phyloP scores from a whole-genome alignment of 2,888 invertebrate species.

The Cephus rjabovi region DNA sequence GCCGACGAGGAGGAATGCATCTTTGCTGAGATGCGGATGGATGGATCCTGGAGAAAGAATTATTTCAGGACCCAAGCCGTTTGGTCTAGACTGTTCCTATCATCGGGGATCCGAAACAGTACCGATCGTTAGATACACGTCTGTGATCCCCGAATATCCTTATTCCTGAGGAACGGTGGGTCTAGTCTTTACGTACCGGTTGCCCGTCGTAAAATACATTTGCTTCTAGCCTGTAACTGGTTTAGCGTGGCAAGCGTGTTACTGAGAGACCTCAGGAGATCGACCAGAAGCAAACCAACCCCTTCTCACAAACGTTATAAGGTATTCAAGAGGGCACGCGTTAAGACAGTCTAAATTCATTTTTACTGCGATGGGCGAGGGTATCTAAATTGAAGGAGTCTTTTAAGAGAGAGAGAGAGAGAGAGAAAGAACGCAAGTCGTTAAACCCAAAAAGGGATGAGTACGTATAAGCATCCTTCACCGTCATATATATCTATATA shows the following conservation, averaged over 20 bases:
- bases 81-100: too few species aligned
- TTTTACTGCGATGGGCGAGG: not conserved
- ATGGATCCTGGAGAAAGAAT: not conserved
- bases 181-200: not conserved
- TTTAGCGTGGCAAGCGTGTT: constrained; percentile 56
- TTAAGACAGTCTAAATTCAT: too few species aligned
- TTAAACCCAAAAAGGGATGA: too few species aligned
- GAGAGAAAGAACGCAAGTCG: too few species aligned
- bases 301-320: constrained; percentile 22
- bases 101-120: too few species aligned
- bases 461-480: too few species aligned
- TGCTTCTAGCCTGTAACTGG: constrained; percentile 45
- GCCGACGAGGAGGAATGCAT: not conserved
- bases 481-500: too few species aligned
- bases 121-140: too few species aligned
- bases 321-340: not conserved
- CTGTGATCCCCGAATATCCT: not conserved
- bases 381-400: constrained; percentile 20
- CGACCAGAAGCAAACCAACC: constrained; percentile 30
- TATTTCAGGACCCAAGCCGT: too few species aligned
- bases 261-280: constrained; percentile 43
- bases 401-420: not conserved
- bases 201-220: constrained; percentile 17
- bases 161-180: not conserved
- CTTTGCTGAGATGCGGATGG: not conserved